Conservation (phyloP, 2,113 vertebrate species). For the Cairina moschata region DNA sequence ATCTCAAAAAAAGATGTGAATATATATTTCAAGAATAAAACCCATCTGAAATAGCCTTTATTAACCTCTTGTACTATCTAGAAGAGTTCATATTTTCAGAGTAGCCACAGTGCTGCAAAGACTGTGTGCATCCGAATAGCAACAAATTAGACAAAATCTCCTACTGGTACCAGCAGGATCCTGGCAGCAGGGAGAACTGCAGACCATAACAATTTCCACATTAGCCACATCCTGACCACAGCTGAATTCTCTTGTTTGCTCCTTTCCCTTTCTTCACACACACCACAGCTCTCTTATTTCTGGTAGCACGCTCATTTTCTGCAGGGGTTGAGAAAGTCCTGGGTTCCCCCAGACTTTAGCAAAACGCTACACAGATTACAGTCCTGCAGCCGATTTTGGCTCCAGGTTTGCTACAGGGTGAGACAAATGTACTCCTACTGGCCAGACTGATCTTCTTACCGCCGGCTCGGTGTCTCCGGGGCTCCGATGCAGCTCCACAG, state of each 20-base stretch:
- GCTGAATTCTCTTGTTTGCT: not conserved
- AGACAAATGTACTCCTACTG: not conserved
- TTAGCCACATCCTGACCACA: slow-evolving; percentile 52
- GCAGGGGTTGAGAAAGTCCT: not conserved
- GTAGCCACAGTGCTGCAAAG: not conserved
- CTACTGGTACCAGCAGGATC: not conserved
- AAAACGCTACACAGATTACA: fast-evolving
- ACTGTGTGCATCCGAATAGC: not conserved
- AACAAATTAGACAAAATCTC: not conserved
- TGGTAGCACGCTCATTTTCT: not conserved
- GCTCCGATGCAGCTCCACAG: not conserved
- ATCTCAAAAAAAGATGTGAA: not conserved
- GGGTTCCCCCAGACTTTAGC: not conserved
- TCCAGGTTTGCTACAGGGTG: not conserved
- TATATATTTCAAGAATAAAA: not conserved
- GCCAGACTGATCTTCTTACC: not conserved
- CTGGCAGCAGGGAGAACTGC: not conserved
- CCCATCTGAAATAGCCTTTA: not conserved
- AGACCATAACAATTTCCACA: not conserved
- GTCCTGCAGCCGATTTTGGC: not conserved
- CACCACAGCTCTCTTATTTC: not conserved
- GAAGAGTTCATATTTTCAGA: not conserved
- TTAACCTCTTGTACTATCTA: not conserved
- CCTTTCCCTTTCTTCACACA: not conserved
- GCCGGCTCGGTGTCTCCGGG: not conserved